phyloP scores from a whole-genome alignment of 2,113 vertebrate genomes.

The Spea multiplicata region DNA sequence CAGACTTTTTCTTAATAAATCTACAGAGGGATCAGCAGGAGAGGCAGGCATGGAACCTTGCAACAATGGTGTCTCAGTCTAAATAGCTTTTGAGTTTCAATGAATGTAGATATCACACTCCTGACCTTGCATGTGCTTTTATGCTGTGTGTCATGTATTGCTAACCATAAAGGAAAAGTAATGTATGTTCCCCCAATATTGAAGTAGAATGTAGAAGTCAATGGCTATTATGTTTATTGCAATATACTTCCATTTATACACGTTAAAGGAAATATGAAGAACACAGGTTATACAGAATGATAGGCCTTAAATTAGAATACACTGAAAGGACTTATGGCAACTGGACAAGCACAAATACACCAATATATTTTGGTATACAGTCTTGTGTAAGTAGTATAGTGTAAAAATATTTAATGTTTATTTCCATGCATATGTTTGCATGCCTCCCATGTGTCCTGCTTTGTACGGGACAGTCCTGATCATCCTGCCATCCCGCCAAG shows the following conservation, averaged over 20 bases:
- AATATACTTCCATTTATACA: neutral
- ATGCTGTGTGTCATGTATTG: constrained; percentile 17
- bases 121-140: constrained; percentile 29
- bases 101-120: constrained; percentile 34
- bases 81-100: constrained; percentile 39
- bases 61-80: constrained; percentile 40
- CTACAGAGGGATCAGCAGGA: constrained; percentile 19
- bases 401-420: too few relatives aligned
- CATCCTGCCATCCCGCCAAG: too few relatives aligned
- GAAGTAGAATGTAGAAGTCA: neutral
- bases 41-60: constrained; percentile 2
- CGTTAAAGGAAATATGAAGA: neutral
- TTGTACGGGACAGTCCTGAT: too few relatives aligned
- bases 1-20: constrained; percentile 31
- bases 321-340: too few relatives aligned
- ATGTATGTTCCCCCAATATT: neutral
- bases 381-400: too few relatives aligned
- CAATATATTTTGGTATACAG: too few relatives aligned
- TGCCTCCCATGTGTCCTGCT: too few relatives aligned
- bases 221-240: neutral
- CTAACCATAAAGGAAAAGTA: constrained; percentile 16
- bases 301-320: neutral
- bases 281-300: neutral
- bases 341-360: too few relatives aligned
- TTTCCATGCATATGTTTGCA: too few relatives aligned